phyloP scores from a whole-genome alignment of 2,113 vertebrate genomes.

The Mugil cephalus region DNA sequence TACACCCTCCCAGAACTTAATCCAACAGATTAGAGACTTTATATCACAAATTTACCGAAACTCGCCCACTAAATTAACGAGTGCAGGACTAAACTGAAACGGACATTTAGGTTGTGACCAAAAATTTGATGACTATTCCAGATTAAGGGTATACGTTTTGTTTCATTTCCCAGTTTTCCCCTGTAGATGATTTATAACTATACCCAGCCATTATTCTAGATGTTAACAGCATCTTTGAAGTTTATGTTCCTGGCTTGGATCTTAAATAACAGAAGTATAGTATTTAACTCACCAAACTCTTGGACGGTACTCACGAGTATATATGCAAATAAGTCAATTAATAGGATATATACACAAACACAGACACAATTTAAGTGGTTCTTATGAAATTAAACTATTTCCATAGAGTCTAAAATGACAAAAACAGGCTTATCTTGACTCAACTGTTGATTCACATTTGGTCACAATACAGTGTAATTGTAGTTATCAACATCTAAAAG shows the following conservation, averaged over 20 bases:
- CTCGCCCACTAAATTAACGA: neutral
- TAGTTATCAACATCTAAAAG: no score
- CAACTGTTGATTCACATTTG: neutral
- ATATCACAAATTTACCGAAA: neutral
- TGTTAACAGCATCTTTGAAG: neutral
- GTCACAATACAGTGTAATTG: no score
- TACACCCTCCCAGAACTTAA: slow-evolving; percentile 28
- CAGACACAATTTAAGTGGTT: no score
- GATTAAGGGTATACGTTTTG: neutral
- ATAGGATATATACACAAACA: neutral
- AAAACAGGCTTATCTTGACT: neutral
- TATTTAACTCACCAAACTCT: neutral
- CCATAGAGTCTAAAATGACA: neutral
- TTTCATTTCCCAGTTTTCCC: neutral
- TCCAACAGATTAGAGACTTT: neutral
- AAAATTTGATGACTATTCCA: neutral
- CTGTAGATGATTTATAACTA: neutral
- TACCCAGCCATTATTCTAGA: neutral
- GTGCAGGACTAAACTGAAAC: neutral
- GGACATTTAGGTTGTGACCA: neutral
- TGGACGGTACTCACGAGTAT: neutral
- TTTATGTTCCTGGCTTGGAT: neutral
- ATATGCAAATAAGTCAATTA: no score
- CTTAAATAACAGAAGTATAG: neutral
- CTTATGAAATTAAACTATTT: no score